These are phyloP conservation scores for Synergus itoensis DNA, from an alignment of 2,888 invertebrate genomes.

Conservation along the genomic window DNA sequence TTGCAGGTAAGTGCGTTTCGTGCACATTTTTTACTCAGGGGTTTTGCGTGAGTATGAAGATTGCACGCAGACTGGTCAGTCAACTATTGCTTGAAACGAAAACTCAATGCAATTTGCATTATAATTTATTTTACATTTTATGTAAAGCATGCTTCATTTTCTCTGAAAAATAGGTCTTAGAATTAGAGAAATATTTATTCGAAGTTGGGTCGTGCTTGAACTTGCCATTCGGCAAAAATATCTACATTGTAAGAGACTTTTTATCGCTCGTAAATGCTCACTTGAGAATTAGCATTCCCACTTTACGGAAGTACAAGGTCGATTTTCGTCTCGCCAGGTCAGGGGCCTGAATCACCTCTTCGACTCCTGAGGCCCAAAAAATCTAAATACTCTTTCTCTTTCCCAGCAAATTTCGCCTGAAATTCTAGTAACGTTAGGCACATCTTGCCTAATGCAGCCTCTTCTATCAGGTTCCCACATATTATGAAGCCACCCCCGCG, in stretches of 20 bases:
- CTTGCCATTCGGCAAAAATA: conserved; percentile 6
- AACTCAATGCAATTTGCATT: too few species aligned
- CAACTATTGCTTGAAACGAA: background rate
- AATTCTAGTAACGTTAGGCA: conserved; percentile 30
- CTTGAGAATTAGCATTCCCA: conserved; percentile 24
- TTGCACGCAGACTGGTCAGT: background rate
- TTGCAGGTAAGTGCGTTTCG: conserved; percentile 34
- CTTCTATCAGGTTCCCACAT: conserved; percentile 74
- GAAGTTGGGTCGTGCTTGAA: background rate
- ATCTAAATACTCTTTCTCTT: conserved; percentile 25
- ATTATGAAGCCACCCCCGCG: conserved; percentile 76
- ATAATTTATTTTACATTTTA: too few species aligned
- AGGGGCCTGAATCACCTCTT: background rate
- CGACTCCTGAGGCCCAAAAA: background rate
- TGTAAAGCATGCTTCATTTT: too few species aligned
- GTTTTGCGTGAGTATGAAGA: conserved; percentile 26
- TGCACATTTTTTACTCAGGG: background rate
- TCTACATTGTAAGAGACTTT: background rate
- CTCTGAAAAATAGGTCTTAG: too few species aligned
- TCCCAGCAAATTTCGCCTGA: background rate
- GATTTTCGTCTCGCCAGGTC: conserved; percentile 36
- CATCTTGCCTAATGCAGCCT: conserved; percentile 47
- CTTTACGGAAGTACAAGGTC: conserved; percentile 40
- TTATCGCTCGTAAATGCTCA: conserved; percentile 28
- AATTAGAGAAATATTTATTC: too few species aligned